phyloP scores from a whole-genome alignment of 1,140 invertebrate species.

The Lepidurus couesii region DNA sequence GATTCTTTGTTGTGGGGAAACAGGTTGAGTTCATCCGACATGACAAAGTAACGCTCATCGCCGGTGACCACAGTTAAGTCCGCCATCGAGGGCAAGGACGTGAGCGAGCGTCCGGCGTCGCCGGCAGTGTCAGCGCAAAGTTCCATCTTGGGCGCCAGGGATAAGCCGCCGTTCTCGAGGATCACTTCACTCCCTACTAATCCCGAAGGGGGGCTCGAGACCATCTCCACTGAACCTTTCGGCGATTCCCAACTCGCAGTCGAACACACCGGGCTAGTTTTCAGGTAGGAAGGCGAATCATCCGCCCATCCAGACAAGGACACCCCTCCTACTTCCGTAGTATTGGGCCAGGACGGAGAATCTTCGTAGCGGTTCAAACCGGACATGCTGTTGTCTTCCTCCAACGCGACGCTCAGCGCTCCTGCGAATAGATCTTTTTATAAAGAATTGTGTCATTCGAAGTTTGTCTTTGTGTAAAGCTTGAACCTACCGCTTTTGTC shows the following conservation, averaged over 20 bases:
- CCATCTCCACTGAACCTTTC: background rate
- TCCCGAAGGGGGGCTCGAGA: background rate
- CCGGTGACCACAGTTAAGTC: background rate
- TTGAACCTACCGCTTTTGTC: background rate
- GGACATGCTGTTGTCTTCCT: background rate
- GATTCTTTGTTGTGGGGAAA: constrained; percentile 9
- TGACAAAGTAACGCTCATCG: background rate
- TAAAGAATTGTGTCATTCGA: too few species aligned
- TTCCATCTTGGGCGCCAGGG: background rate
- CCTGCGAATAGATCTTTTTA: constrained; percentile 1
- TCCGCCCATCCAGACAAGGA: background rate
- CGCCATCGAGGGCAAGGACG: background rate
- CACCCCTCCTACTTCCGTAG: background rate
- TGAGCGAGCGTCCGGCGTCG: background rate
- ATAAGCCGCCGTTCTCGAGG: background rate
- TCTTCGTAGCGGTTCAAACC: constrained; percentile 3
- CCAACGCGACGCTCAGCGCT: background rate
- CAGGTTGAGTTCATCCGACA: background rate
- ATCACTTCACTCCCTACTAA: background rate
- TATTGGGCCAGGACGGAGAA: background rate
- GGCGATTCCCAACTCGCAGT: background rate
- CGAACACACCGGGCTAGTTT: background rate
- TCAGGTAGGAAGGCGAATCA: background rate
- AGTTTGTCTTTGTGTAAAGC: background rate
- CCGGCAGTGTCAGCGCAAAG: background rate